phyloP scores from a whole-genome alignment of 2,113 vertebrate genomes.

The Poecile atricapillus region DNA sequence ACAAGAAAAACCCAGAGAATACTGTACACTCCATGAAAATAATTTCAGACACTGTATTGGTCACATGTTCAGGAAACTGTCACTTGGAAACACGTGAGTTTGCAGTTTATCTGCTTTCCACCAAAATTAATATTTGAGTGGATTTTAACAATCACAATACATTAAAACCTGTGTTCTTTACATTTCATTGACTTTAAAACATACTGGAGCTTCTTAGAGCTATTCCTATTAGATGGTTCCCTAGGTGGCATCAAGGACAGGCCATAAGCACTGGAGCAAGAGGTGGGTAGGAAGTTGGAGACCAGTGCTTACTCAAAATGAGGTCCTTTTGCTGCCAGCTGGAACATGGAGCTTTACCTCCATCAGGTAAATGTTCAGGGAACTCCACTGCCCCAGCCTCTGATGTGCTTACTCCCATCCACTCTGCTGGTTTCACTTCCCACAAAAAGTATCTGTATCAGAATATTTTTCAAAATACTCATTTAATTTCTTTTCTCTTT shows the following conservation, averaged over 20 bases:
- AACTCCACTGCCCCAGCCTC: neutral
- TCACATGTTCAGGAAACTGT: neutral
- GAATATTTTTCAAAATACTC: neutral
- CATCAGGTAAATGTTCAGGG: accelerated
- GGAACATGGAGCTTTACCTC: neutral
- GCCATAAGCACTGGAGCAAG: neutral
- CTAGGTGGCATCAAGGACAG: neutral
- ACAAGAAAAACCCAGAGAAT: neutral
- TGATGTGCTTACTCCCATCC: neutral
- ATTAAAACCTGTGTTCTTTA: neutral
- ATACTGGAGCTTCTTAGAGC: neutral
- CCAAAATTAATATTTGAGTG: neutral
- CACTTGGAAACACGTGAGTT: neutral
- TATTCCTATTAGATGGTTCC: neutral
- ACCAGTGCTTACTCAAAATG: neutral
- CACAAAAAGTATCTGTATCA: neutral
- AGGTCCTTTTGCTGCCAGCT: neutral
- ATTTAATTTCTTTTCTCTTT: neutral
- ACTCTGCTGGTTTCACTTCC: neutral
- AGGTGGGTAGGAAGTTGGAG: neutral
- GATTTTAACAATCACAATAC: neutral
- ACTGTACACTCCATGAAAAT: neutral
- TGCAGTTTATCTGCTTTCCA: neutral
- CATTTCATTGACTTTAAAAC: neutral
- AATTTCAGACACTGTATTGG: neutral